These are phyloP conservation scores for Hippoglossus hippoglossus DNA, from an alignment of 2,797 vertebrate genomes.

Conservation along the genomic window DNA sequence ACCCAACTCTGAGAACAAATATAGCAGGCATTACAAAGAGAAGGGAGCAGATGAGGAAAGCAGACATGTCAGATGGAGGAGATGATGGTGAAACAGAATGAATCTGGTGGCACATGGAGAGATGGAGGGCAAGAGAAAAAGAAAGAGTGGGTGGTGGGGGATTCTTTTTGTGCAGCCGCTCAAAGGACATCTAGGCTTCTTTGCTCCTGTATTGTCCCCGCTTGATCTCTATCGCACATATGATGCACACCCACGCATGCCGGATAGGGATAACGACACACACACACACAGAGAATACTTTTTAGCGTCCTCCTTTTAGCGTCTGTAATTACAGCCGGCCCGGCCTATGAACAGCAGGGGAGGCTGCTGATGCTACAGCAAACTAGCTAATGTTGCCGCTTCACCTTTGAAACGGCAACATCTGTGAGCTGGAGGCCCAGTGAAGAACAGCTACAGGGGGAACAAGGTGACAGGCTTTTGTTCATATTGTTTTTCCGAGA, in stretches of 20 bases:
- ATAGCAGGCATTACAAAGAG: constrained; percentile 41
- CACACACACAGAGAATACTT: constrained; percentile 49
- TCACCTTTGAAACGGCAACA: constrained; percentile 28
- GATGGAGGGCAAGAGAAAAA: constrained; percentile 5
- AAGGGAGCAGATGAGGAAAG: too few species aligned
- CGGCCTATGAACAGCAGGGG: constrained; percentile 44
- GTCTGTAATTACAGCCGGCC: constrained; percentile 65
- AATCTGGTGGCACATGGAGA: neutral
- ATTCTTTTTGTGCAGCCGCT: constrained; percentile 45
- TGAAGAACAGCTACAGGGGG: constrained; percentile 26
- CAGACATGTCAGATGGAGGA: neutral
- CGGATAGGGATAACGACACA: constrained; percentile 28
- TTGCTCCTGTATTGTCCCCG: constrained; percentile 47
- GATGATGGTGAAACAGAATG: constrained; percentile 16
- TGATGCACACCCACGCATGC: constrained; percentile 41
- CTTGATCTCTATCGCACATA: constrained; percentile 56
- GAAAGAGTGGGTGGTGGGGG: constrained; percentile 35
- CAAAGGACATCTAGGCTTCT: constrained; percentile 50
- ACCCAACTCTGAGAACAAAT: constrained; percentile 22
- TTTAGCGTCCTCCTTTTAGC: constrained; percentile 52
- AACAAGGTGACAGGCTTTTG: constrained; percentile 41
- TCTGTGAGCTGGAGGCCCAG: constrained; percentile 4
- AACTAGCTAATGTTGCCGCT: constrained; percentile 31
- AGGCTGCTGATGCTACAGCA: constrained; percentile 43
- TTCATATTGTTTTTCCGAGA: constrained; percentile 39